Base-by-base conservation (phyloP, 2,888 invertebrate species). In the Ectemnius lituratus region DNA sequence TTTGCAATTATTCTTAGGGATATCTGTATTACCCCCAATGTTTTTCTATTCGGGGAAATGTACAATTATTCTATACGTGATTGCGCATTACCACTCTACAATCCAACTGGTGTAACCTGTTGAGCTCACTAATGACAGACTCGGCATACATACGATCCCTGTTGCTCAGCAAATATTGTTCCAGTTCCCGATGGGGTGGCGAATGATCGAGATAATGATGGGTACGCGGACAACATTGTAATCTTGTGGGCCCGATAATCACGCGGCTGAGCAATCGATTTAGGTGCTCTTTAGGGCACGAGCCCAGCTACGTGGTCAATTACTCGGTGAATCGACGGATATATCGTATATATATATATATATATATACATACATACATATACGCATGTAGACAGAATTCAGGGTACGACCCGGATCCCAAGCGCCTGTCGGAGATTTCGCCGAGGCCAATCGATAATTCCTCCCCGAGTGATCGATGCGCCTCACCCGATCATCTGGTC, bases 401-500 rank as follows among this genome's bases (percentile, higher is more conserved):
- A 88, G 88, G 87, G 85, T 88, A 82, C 86, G 88, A 88, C 88
- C 88, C 85, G 87, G 87, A 88, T 88, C 85, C 85, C 86, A 85
- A 84, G 85, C 65, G 77, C 77, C 73, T 82, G 52, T 14, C 52
- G n/a, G 70, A 79, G 75, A 66, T 82, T 80, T 76, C 85, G 86
- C 84, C 84, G 84, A 85, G 85, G 84, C 87, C 84, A 85, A 87
- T 86, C 85, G 85, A 85, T 88, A 86, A 88, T 87, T 86, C 82
- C 83, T 85, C 80, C 78, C 57, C 78, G 76, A 75, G 79, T 85
- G 85, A 86, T 86, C 83, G 85, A 86, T 84, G 85, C 76, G 74
- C 77, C 79, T 81, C 81, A 79, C 68, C 80, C 71, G 75, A 73
- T 76, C 76, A 73, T 79, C 70, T 67, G 28, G n/a, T 52, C 52